A percentile compares a stretch with the other conserved stretches of the same genome.
phyloP scores from a whole-genome alignment of 2,888 invertebrate genomes.

The Neoascia interrupta region DNA sequence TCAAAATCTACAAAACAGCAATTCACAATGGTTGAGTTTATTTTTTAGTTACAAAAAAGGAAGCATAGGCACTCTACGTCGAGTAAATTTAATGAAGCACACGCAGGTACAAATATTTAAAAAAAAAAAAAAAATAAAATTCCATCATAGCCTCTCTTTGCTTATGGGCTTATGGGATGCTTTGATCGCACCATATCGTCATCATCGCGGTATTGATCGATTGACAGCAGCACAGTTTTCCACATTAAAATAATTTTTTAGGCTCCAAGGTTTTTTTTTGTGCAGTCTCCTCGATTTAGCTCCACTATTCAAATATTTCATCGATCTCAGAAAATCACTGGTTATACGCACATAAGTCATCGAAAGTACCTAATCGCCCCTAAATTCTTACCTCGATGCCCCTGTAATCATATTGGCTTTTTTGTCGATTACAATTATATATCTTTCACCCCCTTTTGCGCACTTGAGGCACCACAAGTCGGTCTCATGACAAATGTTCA shows the following conservation, averaged over 20 bases:
- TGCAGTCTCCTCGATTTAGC: conserved; percentile 1
- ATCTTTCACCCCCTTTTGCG: conserved; percentile 60
- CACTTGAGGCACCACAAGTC: conserved; percentile 2
- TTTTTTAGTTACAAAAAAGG: conserved; percentile 22
- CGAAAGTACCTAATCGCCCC: too few relatives aligned
- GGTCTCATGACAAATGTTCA: conserved; percentile 68
- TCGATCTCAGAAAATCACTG: too few relatives aligned
- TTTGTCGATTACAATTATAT: conserved; percentile 61
- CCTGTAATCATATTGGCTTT: conserved; percentile 63
- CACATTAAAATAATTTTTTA: conserved; percentile 33
- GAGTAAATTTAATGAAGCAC: conserved; percentile 24
- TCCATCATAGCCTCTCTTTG: conserved; percentile 36
- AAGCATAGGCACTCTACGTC: conserved; percentile 12
- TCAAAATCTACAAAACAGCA: conserved; percentile 18
- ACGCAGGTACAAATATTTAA: not conserved
- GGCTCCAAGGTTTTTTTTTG: not conserved
- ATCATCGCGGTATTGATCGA: conserved; percentile 50
- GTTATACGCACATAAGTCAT: too few relatives aligned
- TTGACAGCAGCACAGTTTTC: conserved; percentile 49
- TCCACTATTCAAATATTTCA: not conserved
- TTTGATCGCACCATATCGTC: conserved; percentile 52
- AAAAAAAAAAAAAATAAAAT: conserved; percentile 31
- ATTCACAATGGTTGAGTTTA: conserved; percentile 14
- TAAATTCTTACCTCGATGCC: too few relatives aligned
- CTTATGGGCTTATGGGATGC: conserved; percentile 15